Base-by-base conservation (phyloP, 2,888 invertebrate genomes). In the Fabriciana adippe region DNA sequence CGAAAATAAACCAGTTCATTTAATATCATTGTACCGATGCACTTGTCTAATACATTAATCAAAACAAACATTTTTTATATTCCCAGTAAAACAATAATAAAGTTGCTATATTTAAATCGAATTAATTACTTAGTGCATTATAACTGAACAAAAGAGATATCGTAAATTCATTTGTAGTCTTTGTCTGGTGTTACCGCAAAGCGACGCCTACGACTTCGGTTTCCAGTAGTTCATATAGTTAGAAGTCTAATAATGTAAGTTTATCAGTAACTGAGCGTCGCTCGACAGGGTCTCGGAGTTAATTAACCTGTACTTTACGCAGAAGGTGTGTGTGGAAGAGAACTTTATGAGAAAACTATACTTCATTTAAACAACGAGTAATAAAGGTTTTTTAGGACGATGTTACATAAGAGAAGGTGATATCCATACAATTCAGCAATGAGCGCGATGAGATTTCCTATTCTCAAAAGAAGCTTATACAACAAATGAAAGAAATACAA, bases 221-320 rank as follows among this genome's bases (percentile, higher is more conserved):
- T 56, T 55, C 47, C 51, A 60, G 55, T 53, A 61, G 69, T 67
- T 57, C 47, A 54, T 75, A 72, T 69, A 79, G 76, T 77, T 79
- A 77, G 77, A 76, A 69, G 68, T 74, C 77, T 82, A 83, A 83
- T 82, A 83, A 80, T 77, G 78, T 78, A 81, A 84, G 81, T 83
- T 85, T 80, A 83, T 82, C 82, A 81, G 81, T 79, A 79, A 79
- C 72, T 65, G 62, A 65, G 77, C 78, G 73, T 72, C 73, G 76
- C 70, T 73, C 75, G 73, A 72, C 59, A 78, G 79, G 77, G 75
- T 79, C 78, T 79, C 81, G 76, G 82, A 87, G 84, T 89, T 90
- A 88, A 89, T 90, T 89, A 90, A 87, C 83, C 79, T 81, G 81
- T 86, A 89, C 81, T 87, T 87, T 75, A 77, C 62, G 78, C 79